Evolutionary conservation across 2,113 vertebrate species (phyloP).

Genomic region (Pagrus major): DNA sequence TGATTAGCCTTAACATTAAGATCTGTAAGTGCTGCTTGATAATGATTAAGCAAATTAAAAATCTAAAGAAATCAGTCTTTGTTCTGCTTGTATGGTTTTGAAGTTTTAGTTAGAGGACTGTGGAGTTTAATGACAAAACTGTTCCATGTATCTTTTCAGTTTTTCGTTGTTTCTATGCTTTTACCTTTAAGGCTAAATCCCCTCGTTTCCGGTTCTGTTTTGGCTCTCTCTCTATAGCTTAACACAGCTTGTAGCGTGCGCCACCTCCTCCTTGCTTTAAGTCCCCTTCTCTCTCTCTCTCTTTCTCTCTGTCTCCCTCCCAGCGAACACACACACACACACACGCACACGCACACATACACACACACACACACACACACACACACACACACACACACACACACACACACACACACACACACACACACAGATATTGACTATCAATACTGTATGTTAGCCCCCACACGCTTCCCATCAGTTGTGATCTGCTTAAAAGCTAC

Average conservation of each 20-base stretch:
- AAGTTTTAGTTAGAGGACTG: neutral
- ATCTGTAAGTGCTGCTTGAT: neutral
- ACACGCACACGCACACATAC: neutral
- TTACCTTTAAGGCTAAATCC: conserved; percentile 26
- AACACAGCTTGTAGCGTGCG: conserved; percentile 79
- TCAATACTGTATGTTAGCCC: conserved; percentile 1
- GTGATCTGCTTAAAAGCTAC: conserved; percentile 23
- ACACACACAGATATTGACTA: neutral
- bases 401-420: neutral
- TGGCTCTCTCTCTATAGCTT: neutral
- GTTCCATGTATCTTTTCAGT: fast-evolving
- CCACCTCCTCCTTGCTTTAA: conserved; percentile 51
- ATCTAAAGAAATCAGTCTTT: neutral
- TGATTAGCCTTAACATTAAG: neutral
- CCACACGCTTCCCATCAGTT: neutral
- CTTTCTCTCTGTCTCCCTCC: neutral
- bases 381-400: neutral
- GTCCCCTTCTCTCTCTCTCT: neutral
- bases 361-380: neutral
- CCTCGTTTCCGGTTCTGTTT: conserved; percentile 26
- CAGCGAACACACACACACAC: neutral
- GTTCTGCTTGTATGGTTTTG: neutral
- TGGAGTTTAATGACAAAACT: neutral
- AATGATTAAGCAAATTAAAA: neutral
- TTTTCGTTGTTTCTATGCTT: neutral